Evolutionary conservation across 2,888 invertebrate genomes (phyloP).

Genomic region (Cheilosia scutellata): DNA sequence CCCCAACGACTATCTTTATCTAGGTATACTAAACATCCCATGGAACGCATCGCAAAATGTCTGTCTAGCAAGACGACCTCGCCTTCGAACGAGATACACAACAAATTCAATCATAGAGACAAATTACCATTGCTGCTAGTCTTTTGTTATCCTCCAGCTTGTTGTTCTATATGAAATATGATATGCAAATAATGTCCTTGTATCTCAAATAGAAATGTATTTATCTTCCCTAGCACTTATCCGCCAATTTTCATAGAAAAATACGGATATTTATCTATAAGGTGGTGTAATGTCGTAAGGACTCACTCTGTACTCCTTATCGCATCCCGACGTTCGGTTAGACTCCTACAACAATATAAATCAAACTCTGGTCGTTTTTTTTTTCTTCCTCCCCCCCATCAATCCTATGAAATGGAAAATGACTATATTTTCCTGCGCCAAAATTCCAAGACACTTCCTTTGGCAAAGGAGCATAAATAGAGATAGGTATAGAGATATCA

Average conservation of each 20-base stretch:
- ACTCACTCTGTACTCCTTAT: constrained; percentile 20
- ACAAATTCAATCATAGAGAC: constrained; percentile 72
- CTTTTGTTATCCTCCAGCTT: constrained; percentile 39
- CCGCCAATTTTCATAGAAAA: constrained; percentile 48
- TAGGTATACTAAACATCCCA: neutral
- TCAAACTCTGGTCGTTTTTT: constrained; percentile 57
- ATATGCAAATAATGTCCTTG: constrained; percentile 71
- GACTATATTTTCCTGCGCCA: constrained; percentile 55
- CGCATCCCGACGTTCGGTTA: neutral
- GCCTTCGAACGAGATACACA: constrained; percentile 45
- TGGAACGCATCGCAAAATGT: neutral
- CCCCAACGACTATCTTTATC: neutral
- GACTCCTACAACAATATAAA: constrained; percentile 44
- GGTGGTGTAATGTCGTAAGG: neutral
- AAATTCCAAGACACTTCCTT: constrained; percentile 27
- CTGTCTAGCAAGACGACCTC: neutral
- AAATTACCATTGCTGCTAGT: constrained; percentile 55
- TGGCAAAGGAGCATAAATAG: neutral
- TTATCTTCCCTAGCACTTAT: constrained; percentile 54
- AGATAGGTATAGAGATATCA: constrained; percentile 49
- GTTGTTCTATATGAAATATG: constrained; percentile 68
- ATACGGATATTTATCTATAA: constrained; percentile 48
- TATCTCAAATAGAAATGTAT: constrained; percentile 51
- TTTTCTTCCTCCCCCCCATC: neutral
- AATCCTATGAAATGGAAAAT: constrained; percentile 46